Evolutionary conservation across 53 echinoderm and acorn worm genomes (phyloP).

Genomic region (Echinometra lucunter): DNA sequence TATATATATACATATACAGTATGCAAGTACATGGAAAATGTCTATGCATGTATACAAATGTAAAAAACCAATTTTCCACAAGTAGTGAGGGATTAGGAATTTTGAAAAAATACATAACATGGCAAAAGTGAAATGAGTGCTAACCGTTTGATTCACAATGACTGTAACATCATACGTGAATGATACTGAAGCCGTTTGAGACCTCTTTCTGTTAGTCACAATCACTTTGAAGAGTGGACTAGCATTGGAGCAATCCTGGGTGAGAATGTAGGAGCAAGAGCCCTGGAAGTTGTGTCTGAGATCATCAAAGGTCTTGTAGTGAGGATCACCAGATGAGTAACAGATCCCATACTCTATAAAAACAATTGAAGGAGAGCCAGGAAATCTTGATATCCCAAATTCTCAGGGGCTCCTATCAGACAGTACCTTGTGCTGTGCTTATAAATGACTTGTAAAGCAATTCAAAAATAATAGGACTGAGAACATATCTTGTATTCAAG

Average conservation of each 20-base stretch:
- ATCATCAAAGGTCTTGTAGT: conserved; percentile 95
- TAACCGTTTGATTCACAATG: conserved; percentile 72
- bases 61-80: background rate
- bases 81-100: background rate
- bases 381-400: no score
- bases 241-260: conserved; percentile 76
- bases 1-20: no score
- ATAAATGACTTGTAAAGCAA: no score
- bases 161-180: conserved; percentile 84
- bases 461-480: no score
- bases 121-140: background rate
- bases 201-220: conserved; percentile 76
- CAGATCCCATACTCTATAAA: conserved; percentile 86
- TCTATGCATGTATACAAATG: no score
- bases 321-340: conserved; percentile 89
- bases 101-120: background rate
- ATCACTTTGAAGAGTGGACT: conserved; percentile 74
- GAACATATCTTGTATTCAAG: no score
- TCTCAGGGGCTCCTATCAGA: no score
- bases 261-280: conserved; percentile 79
- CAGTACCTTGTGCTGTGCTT: no score
- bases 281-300: conserved; percentile 94
- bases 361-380: background rate
- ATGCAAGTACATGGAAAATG: no score
- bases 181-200: conserved; percentile 73